Evolutionary conservation across 2,888 invertebrate genomes (phyloP).

Genomic region (Thereva nobilitata): DNA sequence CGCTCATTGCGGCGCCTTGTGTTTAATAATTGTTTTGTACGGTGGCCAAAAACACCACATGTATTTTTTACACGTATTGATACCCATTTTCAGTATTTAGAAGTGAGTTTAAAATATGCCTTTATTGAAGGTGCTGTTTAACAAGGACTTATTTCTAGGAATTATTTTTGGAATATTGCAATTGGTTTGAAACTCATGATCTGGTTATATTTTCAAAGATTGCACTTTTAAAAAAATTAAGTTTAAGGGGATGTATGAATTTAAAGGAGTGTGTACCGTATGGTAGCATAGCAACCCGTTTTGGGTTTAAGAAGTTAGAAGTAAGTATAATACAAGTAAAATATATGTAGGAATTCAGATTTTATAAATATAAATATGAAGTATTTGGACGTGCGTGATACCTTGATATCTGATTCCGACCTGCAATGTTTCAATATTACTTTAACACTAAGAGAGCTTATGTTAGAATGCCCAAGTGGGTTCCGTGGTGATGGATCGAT

Average conservation of each 20-base stretch:
- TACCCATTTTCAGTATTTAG: conserved; percentile 49
- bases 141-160: conserved; percentile 58
- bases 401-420: conserved; percentile 64
- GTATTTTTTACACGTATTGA: conserved; percentile 55
- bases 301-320: conserved; percentile 63
- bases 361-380: conserved; percentile 42
- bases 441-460: conserved; percentile 60
- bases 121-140: not conserved
- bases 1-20: conserved; percentile 63
- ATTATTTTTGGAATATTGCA: conserved; percentile 71
- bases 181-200: conserved; percentile 75
- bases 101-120: conserved; percentile 46
- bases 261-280: conserved; percentile 76
- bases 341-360: not conserved
- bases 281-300: conserved; percentile 72
- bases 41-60: conserved; percentile 48
- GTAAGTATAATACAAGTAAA: conserved; percentile 42
- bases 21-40: conserved; percentile 54
- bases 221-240: conserved; percentile 64
- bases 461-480: conserved; percentile 59
- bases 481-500: conserved; percentile 37
- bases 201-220: conserved; percentile 75
- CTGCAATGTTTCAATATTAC: conserved; percentile 64
- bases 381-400: conserved; percentile 63
- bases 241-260: conserved; percentile 67